Conservation (phyloP, 2,797 vertebrate genomes). For the Pteropus rufus region DNA sequence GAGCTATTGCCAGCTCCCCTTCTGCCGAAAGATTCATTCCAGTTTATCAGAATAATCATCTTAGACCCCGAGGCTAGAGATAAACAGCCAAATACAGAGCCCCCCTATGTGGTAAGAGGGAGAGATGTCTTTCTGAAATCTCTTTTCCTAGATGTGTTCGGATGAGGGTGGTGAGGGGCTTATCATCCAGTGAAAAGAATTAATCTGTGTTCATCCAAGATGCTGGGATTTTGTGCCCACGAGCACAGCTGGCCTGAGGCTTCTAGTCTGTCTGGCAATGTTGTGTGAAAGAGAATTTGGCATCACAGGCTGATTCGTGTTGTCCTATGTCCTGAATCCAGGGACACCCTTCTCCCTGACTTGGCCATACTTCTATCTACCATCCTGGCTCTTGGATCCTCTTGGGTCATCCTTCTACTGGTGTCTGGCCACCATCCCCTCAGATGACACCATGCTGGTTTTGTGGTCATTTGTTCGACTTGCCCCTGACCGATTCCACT, state of each 20-base stretch:
- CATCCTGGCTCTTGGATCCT: neutral
- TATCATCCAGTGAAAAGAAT: neutral
- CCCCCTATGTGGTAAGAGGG: constrained; percentile 56
- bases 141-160: constrained; percentile 11
- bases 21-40: constrained; percentile 71
- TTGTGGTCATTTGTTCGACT: neutral
- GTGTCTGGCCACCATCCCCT: neutral
- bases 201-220: neutral
- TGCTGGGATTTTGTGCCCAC: neutral
- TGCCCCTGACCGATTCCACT: neutral
- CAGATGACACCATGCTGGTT: neutral
- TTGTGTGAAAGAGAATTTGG: neutral
- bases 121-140: constrained; percentile 58
- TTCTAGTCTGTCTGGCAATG: neutral
- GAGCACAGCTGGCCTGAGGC: no score
- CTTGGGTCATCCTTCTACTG: neutral
- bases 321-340: neutral
- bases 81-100: constrained; percentile 71
- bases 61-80: constrained; percentile 53
- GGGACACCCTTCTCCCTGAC: neutral
- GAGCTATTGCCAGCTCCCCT: constrained; percentile 72
- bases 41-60: constrained; percentile 80
- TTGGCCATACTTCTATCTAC: neutral
- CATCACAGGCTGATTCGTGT: neutral
- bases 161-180: neutral